phyloP scores from a whole-genome alignment of 23 tunicate species.

The Phallusia fumigata region DNA sequence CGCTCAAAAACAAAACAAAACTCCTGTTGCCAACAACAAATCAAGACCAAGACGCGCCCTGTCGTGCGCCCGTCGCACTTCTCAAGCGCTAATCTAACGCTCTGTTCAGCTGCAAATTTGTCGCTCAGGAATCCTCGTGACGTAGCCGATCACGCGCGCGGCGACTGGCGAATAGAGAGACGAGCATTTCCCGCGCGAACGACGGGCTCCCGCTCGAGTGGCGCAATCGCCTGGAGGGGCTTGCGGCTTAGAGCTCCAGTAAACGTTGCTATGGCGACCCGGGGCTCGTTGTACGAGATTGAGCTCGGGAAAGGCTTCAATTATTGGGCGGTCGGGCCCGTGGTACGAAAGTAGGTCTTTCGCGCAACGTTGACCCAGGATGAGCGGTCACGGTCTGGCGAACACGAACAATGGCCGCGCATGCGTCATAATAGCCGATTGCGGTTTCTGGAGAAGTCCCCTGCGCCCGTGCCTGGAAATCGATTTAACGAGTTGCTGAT shows the following conservation, averaged over 20 bases:
- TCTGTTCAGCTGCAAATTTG: neutral
- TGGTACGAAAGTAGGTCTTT: neutral
- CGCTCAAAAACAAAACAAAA: neutral
- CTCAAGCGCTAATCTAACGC: neutral
- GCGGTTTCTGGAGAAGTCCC: neutral
- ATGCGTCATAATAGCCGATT: slow-evolving; percentile 3
- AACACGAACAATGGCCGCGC: slow-evolving; percentile 8
- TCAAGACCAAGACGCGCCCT: neutral
- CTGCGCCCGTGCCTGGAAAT: neutral
- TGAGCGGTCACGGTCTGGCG: neutral
- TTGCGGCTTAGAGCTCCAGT: neutral
- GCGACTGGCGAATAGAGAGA: slow-evolving; percentile 3
- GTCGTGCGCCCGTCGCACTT: neutral
- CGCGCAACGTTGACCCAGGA: neutral
- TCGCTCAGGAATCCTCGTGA: slow-evolving; percentile 14
- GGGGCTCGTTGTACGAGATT: neutral
- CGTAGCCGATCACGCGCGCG: slow-evolving; percentile 6
- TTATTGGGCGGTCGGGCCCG: neutral
- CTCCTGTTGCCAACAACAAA: slow-evolving; percentile 3
- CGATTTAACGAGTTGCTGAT: neutral
- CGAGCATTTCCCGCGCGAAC: neutral
- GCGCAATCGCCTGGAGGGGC: neutral
- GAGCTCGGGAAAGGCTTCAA: neutral
- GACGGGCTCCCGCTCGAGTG: neutral
- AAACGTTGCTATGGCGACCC: neutral